Conservation (phyloP, 2,888 invertebrate genomes). For the Gortyna flavago region DNA sequence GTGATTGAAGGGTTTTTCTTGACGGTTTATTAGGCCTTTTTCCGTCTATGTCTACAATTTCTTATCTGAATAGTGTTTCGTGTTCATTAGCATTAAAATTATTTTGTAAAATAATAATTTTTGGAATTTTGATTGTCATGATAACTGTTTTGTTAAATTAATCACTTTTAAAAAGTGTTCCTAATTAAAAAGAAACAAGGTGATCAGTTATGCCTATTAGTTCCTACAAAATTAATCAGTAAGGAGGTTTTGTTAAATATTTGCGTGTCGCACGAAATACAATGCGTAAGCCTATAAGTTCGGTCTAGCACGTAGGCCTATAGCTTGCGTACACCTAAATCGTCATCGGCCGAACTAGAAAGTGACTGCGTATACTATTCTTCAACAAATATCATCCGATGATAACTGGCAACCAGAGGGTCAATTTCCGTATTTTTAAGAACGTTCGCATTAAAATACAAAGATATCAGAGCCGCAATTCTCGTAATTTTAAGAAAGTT, state of each 20-base stretch:
- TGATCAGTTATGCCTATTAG: slow-evolving; percentile 33
- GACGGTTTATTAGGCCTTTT: not conserved
- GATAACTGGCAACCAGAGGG: not conserved
- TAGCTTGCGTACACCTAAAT: not conserved
- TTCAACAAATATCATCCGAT: not conserved
- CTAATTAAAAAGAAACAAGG: slow-evolving; percentile 17
- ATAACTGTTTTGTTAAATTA: not conserved
- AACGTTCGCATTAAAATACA: not conserved
- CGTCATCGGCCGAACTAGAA: not conserved
- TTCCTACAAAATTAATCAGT: slow-evolving; percentile 5
- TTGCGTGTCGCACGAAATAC: slow-evolving; percentile 57
- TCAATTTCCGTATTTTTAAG: not conserved
- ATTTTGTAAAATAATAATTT: not conserved
- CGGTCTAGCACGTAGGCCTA: not conserved
- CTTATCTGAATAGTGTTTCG: not conserved
- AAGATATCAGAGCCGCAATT: no score
- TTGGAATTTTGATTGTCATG: not conserved
- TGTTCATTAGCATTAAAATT: not conserved
- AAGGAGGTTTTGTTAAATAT: slow-evolving; percentile 22
- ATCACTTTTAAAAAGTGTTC: not conserved
- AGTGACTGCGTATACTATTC: not conserved
- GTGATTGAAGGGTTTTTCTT: not conserved
- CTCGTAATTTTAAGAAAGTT: no score
- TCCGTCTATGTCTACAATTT: not conserved
- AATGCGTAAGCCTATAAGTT: slow-evolving; percentile 18